These are phyloP conservation scores for Chloroceryle aenea DNA, from an alignment of 2,113 vertebrate genomes.

Conservation along the genomic window DNA sequence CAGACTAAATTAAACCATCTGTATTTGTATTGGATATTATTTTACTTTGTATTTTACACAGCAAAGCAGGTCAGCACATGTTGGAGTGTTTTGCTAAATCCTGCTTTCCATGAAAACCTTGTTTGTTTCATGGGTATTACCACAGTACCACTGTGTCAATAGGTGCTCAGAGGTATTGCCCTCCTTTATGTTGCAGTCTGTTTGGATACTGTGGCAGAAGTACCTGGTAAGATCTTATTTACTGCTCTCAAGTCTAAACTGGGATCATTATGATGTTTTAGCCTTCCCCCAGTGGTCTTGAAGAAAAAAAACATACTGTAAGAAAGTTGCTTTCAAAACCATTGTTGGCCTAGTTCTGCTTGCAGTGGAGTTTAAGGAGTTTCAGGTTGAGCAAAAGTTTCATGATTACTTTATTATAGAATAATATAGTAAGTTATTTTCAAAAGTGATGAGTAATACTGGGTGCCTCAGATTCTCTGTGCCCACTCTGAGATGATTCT, in stretches of 20 bases:
- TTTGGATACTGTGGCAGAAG: background rate
- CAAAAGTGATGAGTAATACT: background rate
- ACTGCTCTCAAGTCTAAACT: background rate
- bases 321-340: slow-evolving; percentile 20
- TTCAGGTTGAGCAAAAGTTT: slow-evolving; percentile 36
- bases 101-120: background rate
- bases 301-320: background rate
- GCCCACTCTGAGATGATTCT: background rate
- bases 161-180: background rate
- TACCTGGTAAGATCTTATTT: background rate
- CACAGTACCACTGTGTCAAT: background rate
- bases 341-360: background rate
- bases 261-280: background rate
- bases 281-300: background rate
- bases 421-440: slow-evolving; percentile 4
- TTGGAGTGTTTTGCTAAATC: background rate
- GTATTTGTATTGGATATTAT: background rate
- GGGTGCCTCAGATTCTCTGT: background rate
- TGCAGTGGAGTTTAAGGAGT: background rate
- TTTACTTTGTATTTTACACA: background rate
- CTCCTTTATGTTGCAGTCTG: background rate
- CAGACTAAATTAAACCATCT: background rate
- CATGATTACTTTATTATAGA: slow-evolving; percentile 14
- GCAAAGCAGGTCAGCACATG: background rate
- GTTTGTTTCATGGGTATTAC: background rate